A percentile compares a stretch with the other conserved stretches of the same genome.
phyloP scores from a whole-genome alignment of 1,140 invertebrate species.

The Drosophila ironensis region DNA sequence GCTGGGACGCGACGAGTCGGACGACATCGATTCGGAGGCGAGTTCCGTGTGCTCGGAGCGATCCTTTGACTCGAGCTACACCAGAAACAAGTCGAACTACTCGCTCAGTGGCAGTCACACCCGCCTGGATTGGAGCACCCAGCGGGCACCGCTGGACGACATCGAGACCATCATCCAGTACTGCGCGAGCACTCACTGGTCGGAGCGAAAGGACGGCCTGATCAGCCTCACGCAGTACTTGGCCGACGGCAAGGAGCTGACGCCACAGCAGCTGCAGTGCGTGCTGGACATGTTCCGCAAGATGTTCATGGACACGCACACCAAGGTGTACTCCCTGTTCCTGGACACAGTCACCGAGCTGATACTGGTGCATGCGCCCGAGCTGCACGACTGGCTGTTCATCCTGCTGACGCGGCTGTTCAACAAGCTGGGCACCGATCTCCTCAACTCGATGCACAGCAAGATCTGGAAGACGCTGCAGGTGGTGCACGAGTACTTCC shows the following conservation, averaged over 20 bases:
- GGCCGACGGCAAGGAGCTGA: constrained; percentile 76
- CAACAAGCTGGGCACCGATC: constrained; percentile 94
- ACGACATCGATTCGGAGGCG: constrained; percentile 96
- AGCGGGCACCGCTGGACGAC: constrained; percentile 85
- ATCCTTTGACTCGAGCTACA: constrained; percentile 90
- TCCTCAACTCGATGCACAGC: constrained; percentile 93
- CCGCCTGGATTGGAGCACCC: constrained; percentile 85
- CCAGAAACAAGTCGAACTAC: constrained; percentile 82
- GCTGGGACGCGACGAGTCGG: constrained; percentile 86
- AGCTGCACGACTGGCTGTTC: constrained; percentile 95
- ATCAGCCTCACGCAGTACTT: constrained; percentile 86
- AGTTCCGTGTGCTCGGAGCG: constrained; percentile 97
- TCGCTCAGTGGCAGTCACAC: constrained; percentile 92
- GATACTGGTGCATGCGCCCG: constrained; percentile 91
- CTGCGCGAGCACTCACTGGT: constrained; percentile 94
- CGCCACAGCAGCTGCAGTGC: constrained; percentile 73
- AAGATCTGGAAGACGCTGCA: constrained; percentile 95
- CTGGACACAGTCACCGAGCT: constrained; percentile 95
- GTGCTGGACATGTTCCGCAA: constrained; percentile 92
- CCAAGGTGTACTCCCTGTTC: constrained; percentile 96
- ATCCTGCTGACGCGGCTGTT: constrained; percentile 90
- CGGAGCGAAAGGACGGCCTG: constrained; percentile 95
- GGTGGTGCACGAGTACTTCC: constrained; percentile 90
- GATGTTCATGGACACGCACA: constrained; percentile 99
- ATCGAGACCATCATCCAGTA: constrained; percentile 94